Conservation (phyloP, 2,888 invertebrate genomes). For the Rosalia funebris region DNA sequence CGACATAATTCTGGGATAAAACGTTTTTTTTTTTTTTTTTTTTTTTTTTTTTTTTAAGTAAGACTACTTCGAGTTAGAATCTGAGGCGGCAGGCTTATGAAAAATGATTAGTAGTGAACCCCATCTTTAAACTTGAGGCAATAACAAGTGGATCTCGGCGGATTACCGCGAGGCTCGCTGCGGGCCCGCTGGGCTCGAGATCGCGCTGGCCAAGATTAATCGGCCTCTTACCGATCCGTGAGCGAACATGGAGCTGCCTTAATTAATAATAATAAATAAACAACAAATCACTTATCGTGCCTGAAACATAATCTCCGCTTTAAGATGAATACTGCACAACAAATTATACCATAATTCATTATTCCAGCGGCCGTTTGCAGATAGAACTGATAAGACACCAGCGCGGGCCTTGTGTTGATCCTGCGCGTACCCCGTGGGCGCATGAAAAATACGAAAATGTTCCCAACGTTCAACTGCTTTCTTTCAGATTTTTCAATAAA, state of each 20-base stretch:
- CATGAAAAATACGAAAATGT: too few species aligned
- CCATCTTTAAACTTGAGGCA: slow-evolving; percentile 45
- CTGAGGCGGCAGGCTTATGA: slow-evolving; percentile 20
- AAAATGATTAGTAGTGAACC: slow-evolving; percentile 38
- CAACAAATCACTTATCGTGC: slow-evolving; percentile 42
- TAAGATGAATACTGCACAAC: slow-evolving; percentile 37
- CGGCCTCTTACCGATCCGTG: slow-evolving; percentile 50
- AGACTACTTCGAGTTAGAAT: background rate
- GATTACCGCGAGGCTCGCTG: slow-evolving; percentile 44
- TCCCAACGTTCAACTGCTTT: too few species aligned
- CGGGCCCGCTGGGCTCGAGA: slow-evolving; percentile 41
- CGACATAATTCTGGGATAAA: slow-evolving; percentile 28
- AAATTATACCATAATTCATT: slow-evolving; percentile 42
- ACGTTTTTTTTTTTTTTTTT: too few species aligned
- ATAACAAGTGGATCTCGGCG: slow-evolving; percentile 50
- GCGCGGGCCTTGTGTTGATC: background rate
- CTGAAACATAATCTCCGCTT: slow-evolving; percentile 33
- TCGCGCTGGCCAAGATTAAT: slow-evolving; percentile 51
- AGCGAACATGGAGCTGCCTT: slow-evolving; percentile 50
- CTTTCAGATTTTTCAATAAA: too few species aligned
- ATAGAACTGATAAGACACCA: slow-evolving; percentile 5
- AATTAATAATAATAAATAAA: slow-evolving; percentile 47
- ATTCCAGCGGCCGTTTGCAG: slow-evolving; percentile 3
- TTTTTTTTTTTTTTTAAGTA: background rate
- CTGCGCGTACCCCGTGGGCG: too few species aligned